Evolutionary conservation across 2,888 invertebrate genomes (phyloP).

Genomic region (Spisula subtruncata): DNA sequence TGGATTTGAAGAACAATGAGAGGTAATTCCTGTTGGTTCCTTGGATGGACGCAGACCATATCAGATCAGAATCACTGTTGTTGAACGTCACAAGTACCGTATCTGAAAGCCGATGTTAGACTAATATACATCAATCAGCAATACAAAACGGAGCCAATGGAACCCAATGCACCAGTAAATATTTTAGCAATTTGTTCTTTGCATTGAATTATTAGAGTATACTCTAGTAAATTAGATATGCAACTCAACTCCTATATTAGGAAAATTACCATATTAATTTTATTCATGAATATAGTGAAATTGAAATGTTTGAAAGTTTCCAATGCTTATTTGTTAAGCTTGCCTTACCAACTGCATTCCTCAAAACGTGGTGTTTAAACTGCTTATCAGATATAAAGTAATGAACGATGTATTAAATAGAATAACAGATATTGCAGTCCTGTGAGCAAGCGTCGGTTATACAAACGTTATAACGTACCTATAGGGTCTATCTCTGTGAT

Average conservation of each 20-base stretch:
- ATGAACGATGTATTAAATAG: no score
- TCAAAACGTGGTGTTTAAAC: no score
- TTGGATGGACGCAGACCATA: constrained; percentile 43
- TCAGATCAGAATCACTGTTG: constrained; percentile 28
- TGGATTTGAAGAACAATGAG: constrained; percentile 45
- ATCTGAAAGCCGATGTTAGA: not conserved
- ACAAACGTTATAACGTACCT: not conserved
- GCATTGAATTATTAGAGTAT: not conserved
- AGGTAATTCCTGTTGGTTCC: constrained; percentile 46
- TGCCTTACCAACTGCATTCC: no score
- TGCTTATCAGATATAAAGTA: no score
- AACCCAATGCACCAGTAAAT: no score
- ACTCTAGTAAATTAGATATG: no score
- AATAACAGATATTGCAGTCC: not conserved
- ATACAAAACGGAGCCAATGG: not conserved
- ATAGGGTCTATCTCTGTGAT: not conserved
- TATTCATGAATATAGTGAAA: no score
- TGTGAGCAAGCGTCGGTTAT: not conserved
- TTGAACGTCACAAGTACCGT: constrained; percentile 34
- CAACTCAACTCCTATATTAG: no score
- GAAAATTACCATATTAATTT: no score
- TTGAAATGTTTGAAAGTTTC: no score
- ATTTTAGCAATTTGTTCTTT: not conserved
- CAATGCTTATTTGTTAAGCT: no score
- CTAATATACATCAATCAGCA: not conserved